Percentiles rank a stretch among this genome's conserved stretches.
These are phyloP conservation scores for Baccha elongata DNA, from an alignment of 2,888 invertebrate genomes.

Conservation along the genomic window DNA sequence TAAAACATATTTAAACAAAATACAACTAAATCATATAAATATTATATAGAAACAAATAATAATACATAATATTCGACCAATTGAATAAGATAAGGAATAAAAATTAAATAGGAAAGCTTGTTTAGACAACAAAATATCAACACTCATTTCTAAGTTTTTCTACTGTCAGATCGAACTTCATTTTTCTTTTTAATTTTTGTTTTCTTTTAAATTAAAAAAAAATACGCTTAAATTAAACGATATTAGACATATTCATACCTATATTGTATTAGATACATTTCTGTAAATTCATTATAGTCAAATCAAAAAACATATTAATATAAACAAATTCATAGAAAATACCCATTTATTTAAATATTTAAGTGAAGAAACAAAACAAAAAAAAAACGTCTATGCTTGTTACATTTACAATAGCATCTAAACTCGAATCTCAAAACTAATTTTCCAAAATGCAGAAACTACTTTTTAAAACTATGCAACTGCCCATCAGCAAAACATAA, in stretches of 20 bases:
- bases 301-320: conserved; percentile 52
- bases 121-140: conserved; percentile 29
- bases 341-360: conserved; percentile 71
- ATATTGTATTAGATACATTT: conserved; percentile 62
- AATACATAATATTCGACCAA: conserved; percentile 74
- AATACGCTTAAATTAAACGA: conserved; percentile 61
- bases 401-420: conserved; percentile 75
- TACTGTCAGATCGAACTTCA: conserved; percentile 23
- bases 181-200: conserved; percentile 4
- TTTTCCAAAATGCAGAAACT: conserved; percentile 51
- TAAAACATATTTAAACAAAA: conserved; percentile 40
- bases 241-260: conserved; percentile 61
- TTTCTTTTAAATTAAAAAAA: conserved; percentile 15
- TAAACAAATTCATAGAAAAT: conserved; percentile 73
- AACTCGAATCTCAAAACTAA: conserved; percentile 52
- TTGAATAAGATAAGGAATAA: conserved; percentile 73
- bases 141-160: conserved; percentile 42
- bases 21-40: conserved; percentile 39
- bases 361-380: conserved; percentile 57
- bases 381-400: conserved; percentile 65
- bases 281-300: conserved; percentile 71
- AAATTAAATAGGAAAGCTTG: conserved; percentile 62
- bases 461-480: conserved; percentile 54
- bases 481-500: conserved; percentile 42
- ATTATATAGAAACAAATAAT: conserved; percentile 66